These are phyloP conservation scores for Sparus aurata DNA, from an alignment of 2,797 vertebrate species.

Conservation along the genomic window DNA sequence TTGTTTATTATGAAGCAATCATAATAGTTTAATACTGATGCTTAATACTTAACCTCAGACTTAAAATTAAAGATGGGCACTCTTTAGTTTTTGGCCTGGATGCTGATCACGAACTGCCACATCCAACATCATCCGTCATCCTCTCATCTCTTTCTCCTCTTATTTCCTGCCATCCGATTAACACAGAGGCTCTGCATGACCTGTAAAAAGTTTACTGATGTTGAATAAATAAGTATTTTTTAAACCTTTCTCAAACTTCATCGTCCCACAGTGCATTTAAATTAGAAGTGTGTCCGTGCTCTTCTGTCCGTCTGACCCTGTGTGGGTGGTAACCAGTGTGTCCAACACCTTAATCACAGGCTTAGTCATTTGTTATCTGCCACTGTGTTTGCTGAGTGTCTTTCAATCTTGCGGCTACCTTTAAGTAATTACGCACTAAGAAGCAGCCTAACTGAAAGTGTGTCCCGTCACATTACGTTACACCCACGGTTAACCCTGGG, in stretches of 20 bases:
- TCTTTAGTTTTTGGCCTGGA: no score
- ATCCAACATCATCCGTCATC: no score
- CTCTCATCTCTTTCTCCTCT: no score
- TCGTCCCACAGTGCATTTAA: neutral
- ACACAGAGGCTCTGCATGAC: neutral
- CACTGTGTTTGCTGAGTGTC: conserved; percentile 63
- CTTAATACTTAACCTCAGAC: no score
- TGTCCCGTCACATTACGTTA: conserved; percentile 60
- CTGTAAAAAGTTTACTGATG: neutral
- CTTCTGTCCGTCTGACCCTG: conserved; percentile 10
- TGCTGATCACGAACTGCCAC: no score
- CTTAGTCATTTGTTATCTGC: conserved; percentile 62
- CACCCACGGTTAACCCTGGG: conserved; percentile 68
- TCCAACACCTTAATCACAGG: conserved; percentile 58
- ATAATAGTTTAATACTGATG: no score
- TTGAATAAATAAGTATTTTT: neutral
- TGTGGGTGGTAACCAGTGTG: conserved; percentile 60
- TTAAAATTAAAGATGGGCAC: no score
- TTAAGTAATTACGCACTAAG: conserved; percentile 59
- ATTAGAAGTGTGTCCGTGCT: neutral
- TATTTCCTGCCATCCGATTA: no score
- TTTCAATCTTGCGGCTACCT: conserved; percentile 47
- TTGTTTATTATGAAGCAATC: no score
- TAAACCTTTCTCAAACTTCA: neutral
- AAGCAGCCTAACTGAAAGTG: conserved; percentile 67